A percentile compares a stretch with the other conserved stretches of the same genome.
Evolutionary conservation across 2,113 vertebrate species (phyloP).

Genomic region (Riparia riparia): DNA sequence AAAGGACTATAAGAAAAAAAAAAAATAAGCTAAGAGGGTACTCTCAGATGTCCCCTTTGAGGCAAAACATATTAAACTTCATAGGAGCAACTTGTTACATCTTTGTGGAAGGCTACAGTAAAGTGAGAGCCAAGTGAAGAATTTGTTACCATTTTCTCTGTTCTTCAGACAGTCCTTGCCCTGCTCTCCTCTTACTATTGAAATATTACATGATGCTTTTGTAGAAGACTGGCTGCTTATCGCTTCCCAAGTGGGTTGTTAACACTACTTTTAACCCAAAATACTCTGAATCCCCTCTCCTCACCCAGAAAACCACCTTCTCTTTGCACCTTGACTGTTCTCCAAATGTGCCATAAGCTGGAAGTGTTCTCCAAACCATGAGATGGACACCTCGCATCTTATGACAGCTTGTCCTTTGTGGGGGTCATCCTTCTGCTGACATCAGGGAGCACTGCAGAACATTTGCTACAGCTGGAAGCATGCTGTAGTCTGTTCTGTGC

Average conservation of each 20-base stretch:
- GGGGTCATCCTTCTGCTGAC: not conserved
- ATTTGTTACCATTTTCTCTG: not conserved
- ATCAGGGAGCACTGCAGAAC: not conserved
- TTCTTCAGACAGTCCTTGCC: not conserved
- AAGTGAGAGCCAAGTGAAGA: not conserved
- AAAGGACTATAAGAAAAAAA: not conserved
- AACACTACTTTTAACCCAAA: not conserved
- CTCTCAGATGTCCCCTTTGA: not conserved
- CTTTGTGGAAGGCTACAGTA: not conserved
- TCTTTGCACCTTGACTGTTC: not conserved
- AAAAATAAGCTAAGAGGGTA: not conserved
- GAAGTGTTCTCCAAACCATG: fast-evolving
- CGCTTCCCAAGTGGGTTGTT: not conserved
- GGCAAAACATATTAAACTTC: not conserved
- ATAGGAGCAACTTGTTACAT: fast-evolving
- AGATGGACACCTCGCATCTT: not conserved
- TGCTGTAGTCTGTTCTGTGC: not conserved
- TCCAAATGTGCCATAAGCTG: not conserved
- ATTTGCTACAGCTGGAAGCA: not conserved
- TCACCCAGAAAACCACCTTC: not conserved
- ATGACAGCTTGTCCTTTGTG: not conserved
- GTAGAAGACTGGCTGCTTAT: not conserved
- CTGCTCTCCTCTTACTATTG: not conserved
- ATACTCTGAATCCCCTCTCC: not conserved
- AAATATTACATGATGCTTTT: not conserved